Conservation (phyloP, 1,140 invertebrate species). For the Aphidius ervi region DNA sequence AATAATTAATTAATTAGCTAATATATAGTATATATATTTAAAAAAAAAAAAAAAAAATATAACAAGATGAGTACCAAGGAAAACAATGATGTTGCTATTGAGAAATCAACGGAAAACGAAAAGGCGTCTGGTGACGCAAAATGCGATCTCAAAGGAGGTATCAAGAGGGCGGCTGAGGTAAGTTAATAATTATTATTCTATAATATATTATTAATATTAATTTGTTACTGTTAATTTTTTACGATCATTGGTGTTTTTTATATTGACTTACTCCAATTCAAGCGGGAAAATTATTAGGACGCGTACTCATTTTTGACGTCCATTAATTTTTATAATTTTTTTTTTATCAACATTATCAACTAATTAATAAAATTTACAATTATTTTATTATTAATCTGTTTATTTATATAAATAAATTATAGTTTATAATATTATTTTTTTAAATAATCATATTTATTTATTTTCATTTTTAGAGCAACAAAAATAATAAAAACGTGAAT, state of each 20-base stretch:
- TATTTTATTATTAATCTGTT: too few species aligned
- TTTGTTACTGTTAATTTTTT: conserved; percentile 17
- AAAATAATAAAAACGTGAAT: background rate
- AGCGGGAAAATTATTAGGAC: conserved; percentile 13
- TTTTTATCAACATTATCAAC: background rate
- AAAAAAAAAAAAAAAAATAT: background rate
- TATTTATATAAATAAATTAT: too few species aligned
- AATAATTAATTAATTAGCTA: background rate
- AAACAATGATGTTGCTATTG: conserved; percentile 78
- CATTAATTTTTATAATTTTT: background rate
- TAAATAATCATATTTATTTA: background rate
- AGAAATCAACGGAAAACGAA: conserved; percentile 74
- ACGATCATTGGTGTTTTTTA: background rate
- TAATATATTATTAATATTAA: conserved; percentile 11
- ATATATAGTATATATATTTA: background rate
- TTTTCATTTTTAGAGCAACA: background rate
- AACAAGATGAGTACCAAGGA: conserved; percentile 74
- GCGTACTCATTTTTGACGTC: background rate
- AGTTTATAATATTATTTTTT: too few species aligned
- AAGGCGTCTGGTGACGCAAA: conserved; percentile 67
- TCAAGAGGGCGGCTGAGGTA: conserved; percentile 82
- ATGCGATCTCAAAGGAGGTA: conserved; percentile 79
- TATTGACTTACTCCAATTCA: background rate
- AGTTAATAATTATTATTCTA: conserved; percentile 47
- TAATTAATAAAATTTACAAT: too few species aligned